Evolutionary conservation across 37 sponge, comb jelly and placozoan species (phyloP).

Genomic region (Dysidea cf. avara): DNA sequence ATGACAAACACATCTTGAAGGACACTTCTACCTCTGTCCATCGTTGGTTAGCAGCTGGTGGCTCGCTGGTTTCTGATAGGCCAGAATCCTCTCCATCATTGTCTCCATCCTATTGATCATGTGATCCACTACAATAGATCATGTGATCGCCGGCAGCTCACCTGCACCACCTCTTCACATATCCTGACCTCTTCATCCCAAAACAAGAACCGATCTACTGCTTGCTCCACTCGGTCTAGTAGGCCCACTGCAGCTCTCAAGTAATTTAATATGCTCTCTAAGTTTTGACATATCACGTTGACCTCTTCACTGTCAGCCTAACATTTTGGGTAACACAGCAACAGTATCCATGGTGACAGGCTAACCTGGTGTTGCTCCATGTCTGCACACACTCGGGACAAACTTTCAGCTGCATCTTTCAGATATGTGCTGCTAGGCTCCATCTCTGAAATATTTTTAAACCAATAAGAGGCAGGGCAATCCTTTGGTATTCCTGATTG

Average conservation of each 20-base stretch:
- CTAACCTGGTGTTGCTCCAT: constrained; percentile 39
- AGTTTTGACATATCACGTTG: constrained; percentile 62
- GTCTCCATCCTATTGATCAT: background rate
- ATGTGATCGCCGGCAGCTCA: too few relatives aligned
- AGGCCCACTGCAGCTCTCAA: constrained; percentile 54
- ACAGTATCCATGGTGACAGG: too few relatives aligned
- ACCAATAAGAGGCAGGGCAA: constrained; percentile 32
- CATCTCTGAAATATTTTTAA: constrained; percentile 45
- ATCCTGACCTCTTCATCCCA: constrained; percentile 89
- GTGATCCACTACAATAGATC: constrained; percentile 10
- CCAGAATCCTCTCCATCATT: constrained; percentile 65
- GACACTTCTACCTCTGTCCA: constrained; percentile 78
- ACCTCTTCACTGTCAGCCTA: constrained; percentile 47
- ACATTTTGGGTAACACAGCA: background rate
- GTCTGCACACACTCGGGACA: constrained; percentile 55
- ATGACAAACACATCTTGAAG: background rate
- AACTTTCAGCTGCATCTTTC: constrained; percentile 54
- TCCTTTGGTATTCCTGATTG: constrained; percentile 31
- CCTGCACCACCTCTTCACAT: constrained; percentile 54
- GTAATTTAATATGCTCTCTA: constrained; percentile 68
- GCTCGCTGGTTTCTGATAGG: constrained; percentile 47
- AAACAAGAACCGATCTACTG: constrained; percentile 77
- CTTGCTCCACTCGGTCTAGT: constrained; percentile 72
- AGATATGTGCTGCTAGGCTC: constrained; percentile 65
- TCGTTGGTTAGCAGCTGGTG: constrained; percentile 59